Evolutionary conservation across 2,797 vertebrate species (phyloP), one percentile per base, ranked within the genome.

Genomic region (Petrocephalus schoutedeni): DNA sequence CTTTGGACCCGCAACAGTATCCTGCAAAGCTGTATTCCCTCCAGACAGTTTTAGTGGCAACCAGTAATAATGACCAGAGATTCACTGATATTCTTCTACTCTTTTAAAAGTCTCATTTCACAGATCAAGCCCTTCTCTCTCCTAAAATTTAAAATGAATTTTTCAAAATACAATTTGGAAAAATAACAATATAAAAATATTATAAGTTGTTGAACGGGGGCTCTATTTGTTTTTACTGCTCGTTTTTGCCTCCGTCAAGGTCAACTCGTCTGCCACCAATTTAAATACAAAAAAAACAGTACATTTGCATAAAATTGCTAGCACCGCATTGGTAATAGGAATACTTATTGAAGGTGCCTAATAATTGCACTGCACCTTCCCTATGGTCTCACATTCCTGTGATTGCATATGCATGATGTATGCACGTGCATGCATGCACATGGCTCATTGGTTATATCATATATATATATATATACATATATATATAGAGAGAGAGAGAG

Each of bases 41-140:
- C 9, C 61, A 32, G 23, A 91, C 94, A 91, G 94, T 95, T 36
- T 45, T 8, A 93, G 67, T 16, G 12, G 92, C 92, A 91, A 41
- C 23, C 4, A 32, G 23, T 80, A 41, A 80, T 14, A 80, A 45
- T 7, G 41, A 32, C 23, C 12, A 45, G 74, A 36, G 14, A 14
- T 45, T 67, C 21, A 36, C 16, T 2, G 16, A 49, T n/a, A 36
- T 82, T 9, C 5, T 19, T 45, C 5, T 45, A 6, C 3, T 51
- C 2, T 5, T 10, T 16, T 21, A 2, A 19, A 32, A 36, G 23
- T 77, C 9, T 19, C 4, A 28, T 58, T 85, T 85, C 28, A 16
- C 5, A 36, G 23, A 6, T 58, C n/a, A 54, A 32, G 0, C 19
- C 41, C 36, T 49, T 49, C 41, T 45, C 7, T 12, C 23, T 23